phyloP scores from a whole-genome alignment of 2,888 invertebrate genomes.

The Pyrgus malvae region DNA sequence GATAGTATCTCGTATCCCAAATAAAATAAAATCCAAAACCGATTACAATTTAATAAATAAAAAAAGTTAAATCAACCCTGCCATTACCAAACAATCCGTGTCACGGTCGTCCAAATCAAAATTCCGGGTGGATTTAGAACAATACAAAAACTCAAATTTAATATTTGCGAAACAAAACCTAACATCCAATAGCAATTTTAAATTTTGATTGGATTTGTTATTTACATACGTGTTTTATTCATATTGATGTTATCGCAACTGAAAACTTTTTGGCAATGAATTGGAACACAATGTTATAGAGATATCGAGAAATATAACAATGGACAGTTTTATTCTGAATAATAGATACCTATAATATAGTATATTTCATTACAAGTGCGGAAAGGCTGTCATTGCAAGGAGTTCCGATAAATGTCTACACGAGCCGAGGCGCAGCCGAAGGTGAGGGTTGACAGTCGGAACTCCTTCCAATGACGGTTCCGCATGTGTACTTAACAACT shows the following conservation, averaged over 20 bases:
- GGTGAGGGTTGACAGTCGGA: too few relatives aligned
- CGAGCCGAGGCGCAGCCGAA: too few relatives aligned
- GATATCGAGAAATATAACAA: neutral
- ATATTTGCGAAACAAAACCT: constrained; percentile 22
- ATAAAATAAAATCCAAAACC: neutral
- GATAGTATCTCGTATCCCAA: too few relatives aligned
- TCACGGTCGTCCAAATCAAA: neutral
- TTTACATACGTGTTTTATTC: constrained; percentile 3
- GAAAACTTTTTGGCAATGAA: neutral
- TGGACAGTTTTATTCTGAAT: neutral
- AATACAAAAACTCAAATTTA: constrained; percentile 16
- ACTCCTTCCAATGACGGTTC: too few relatives aligned
- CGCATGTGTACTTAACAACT: too few relatives aligned
- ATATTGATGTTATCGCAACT: neutral
- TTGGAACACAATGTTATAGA: neutral
- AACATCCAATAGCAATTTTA: constrained; percentile 10
- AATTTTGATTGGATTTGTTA: constrained; percentile 22
- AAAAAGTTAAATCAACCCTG: neutral
- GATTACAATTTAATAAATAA: neutral
- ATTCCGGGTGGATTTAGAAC: neutral
- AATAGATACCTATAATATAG: too few relatives aligned
- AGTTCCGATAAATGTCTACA: too few relatives aligned
- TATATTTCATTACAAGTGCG: too few relatives aligned
- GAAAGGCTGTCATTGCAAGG: too few relatives aligned
- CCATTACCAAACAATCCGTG: neutral